Conservation (phyloP, 2,888 invertebrate genomes). For the Pycnomerus fuliginosus region DNA sequence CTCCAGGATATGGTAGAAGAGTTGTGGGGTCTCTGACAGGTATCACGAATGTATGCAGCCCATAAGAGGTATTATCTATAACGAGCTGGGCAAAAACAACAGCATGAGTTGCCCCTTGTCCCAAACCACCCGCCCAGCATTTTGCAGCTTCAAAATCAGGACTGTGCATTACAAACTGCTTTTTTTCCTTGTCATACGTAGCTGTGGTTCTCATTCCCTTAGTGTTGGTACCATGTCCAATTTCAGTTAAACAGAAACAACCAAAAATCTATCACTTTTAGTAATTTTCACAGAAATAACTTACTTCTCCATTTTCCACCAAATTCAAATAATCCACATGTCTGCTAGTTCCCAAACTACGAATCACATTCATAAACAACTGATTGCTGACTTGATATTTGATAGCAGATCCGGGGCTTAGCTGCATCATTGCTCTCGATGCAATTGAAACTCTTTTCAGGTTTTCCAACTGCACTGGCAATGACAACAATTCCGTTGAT, state of each 20-base stretch:
- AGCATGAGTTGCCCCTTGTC: slow-evolving; percentile 82
- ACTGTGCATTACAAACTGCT: slow-evolving; percentile 71
- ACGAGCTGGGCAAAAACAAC: slow-evolving; percentile 86
- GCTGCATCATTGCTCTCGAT: slow-evolving; percentile 59
- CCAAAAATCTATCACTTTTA: slow-evolving; percentile 57
- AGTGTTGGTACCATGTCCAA: slow-evolving; percentile 89
- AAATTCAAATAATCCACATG: slow-evolving; percentile 59
- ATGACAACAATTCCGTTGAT: slow-evolving; percentile 62
- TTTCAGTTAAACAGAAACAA: slow-evolving; percentile 85
- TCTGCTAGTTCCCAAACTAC: slow-evolving; percentile 65
- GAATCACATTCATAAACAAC: slow-evolving; percentile 66
- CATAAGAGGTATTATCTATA: slow-evolving; percentile 75
- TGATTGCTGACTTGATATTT: slow-evolving; percentile 64
- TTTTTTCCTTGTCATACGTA: slow-evolving; percentile 70
- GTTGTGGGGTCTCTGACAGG: slow-evolving; percentile 78
- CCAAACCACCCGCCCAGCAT: slow-evolving; percentile 82
- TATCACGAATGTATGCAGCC: slow-evolving; percentile 86
- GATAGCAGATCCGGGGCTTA: slow-evolving; percentile 63
- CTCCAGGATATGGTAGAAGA: slow-evolving; percentile 70
- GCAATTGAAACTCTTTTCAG: slow-evolving; percentile 55
- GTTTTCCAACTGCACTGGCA: slow-evolving; percentile 56
- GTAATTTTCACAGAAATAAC: slow-evolving; percentile 6
- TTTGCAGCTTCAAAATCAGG: slow-evolving; percentile 78
- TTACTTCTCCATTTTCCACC: slow-evolving; percentile 41
- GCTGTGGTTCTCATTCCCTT: slow-evolving; percentile 85